A percentile compares a stretch with the other conserved stretches of the same genome.
phyloP scores from a whole-genome alignment of 2,113 vertebrate species.

The Lepidothrix coronata region DNA sequence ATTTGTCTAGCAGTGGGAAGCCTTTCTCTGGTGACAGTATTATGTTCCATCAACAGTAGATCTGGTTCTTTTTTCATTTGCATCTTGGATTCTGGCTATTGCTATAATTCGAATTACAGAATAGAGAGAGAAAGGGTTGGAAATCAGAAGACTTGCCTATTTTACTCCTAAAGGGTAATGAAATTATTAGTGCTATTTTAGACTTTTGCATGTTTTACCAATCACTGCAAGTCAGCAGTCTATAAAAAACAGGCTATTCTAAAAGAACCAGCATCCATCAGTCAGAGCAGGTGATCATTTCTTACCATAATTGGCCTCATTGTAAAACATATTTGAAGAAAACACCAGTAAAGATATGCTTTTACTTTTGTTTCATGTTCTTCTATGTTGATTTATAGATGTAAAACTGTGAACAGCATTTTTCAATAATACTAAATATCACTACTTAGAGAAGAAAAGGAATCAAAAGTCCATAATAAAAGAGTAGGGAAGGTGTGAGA shows the following conservation, averaged over 20 bases:
- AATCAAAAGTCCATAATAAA: neutral
- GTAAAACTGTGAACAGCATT: neutral
- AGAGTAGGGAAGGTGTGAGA: neutral
- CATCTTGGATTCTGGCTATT: neutral
- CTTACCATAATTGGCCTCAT: neutral
- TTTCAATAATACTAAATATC: neutral
- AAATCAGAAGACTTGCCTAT: neutral
- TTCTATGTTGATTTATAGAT: neutral
- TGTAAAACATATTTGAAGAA: neutral
- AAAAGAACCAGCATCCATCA: neutral
- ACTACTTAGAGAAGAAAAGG: neutral
- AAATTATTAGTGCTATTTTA: neutral
- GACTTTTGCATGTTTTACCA: neutral
- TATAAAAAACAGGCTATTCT: neutral
- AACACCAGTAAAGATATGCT: neutral
- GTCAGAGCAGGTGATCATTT: neutral
- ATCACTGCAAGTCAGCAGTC: neutral
- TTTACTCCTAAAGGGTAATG: neutral
- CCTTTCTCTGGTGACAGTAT: neutral
- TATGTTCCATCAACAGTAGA: neutral
- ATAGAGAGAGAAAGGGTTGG: neutral
- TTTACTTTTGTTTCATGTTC: neutral
- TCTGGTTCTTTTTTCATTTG: neutral
- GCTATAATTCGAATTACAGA: neutral
- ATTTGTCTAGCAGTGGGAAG: conserved; percentile 25